Evolutionary conservation across 2,888 invertebrate species (phyloP), one percentile per base, ranked within the genome.

Genomic region (Carcina quercana): DNA sequence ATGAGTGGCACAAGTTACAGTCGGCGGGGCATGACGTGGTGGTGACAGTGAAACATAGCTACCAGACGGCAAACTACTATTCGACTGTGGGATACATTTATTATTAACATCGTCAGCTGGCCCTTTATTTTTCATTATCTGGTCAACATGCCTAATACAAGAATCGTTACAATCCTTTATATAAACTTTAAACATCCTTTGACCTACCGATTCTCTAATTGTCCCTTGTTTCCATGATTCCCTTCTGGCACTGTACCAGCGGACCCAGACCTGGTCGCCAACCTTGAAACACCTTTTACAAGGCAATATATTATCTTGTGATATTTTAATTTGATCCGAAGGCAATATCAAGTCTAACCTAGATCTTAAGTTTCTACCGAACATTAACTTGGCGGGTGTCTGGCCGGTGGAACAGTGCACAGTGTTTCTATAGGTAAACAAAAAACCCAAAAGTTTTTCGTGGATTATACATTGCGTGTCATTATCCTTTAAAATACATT

Each of bases 351-450:
- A 32, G 25, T 48, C 45, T 11, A 48, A 28, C 6, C 45, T 34
- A 1, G 42, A 32, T 20, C 43, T 29, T 22, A 48, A 28, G 19
- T 42, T 19, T 5, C 48, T 19, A 10, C 48, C 45, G 15, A 48
- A 43, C 41, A 43, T 45, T 30, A 45, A 25, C 13, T 38, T 40
- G 1, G 49, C 46, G 1, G 46, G 46, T 12, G 43, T 36, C 11
- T 30, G 27, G 2, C 43, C 43, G 2, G 44, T 45, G 13, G 45
- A 29, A 31, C 46, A 46, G 20, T 46, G 43, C 17, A 33, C 37
- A 2, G 42, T 35, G 17, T 49, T 46, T 15, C 46, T 38, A 25
- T 45, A 49, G n/a, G 34, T 28, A 33, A 48, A 48, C 14, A 48
- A 27, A 28, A 27, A 45, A 6, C 38, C 39, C 20, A 32, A 34